Evolutionary conservation across 1,140 invertebrate genomes (phyloP).

Genomic region (Sitophilus oryzae): DNA sequence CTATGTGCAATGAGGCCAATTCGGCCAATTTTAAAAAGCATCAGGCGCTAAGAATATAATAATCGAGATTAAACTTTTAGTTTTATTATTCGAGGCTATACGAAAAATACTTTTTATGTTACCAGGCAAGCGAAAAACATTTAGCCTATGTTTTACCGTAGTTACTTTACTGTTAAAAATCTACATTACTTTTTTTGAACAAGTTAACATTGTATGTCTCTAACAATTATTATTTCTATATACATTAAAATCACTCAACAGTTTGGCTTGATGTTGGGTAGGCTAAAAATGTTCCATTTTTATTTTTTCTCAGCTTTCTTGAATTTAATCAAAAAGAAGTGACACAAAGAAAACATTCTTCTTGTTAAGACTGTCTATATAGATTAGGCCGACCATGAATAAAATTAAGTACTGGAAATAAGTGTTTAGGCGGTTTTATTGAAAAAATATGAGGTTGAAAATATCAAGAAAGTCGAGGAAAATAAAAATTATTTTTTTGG

Average conservation of each 20-base stretch:
- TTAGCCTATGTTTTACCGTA: slow-evolving; percentile 9
- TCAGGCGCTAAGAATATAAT: slow-evolving; percentile 32
- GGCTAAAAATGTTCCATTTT: background rate
- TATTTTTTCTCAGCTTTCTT: background rate
- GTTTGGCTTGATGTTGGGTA: background rate
- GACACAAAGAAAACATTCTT: background rate
- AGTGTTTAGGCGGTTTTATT: too few relatives aligned
- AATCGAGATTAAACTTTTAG: slow-evolving; percentile 17
- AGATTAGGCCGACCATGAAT: background rate
- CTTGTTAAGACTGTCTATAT: too few relatives aligned
- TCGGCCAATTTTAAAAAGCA: slow-evolving; percentile 31
- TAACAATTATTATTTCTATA: slow-evolving; percentile 22
- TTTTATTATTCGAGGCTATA: slow-evolving; percentile 18
- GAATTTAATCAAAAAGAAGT: background rate
- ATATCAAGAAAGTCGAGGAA: slow-evolving; percentile 6
- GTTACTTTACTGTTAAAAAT: slow-evolving; percentile 22
- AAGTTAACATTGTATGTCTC: slow-evolving; percentile 17
- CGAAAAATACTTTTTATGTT: slow-evolving; percentile 13
- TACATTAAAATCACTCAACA: slow-evolving; percentile 21
- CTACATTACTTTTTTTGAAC: slow-evolving; percentile 13
- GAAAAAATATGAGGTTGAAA: too few relatives aligned
- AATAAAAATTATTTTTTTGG: slow-evolving; percentile 11
- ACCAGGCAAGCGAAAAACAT: slow-evolving; percentile 22
- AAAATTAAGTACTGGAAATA: too few relatives aligned
- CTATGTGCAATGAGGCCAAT: slow-evolving; percentile 40